These are phyloP conservation scores for Spongilla lacustris DNA, from an alignment of 37 sponge, comb jelly and placozoan genomes.

Conservation along the genomic window DNA sequence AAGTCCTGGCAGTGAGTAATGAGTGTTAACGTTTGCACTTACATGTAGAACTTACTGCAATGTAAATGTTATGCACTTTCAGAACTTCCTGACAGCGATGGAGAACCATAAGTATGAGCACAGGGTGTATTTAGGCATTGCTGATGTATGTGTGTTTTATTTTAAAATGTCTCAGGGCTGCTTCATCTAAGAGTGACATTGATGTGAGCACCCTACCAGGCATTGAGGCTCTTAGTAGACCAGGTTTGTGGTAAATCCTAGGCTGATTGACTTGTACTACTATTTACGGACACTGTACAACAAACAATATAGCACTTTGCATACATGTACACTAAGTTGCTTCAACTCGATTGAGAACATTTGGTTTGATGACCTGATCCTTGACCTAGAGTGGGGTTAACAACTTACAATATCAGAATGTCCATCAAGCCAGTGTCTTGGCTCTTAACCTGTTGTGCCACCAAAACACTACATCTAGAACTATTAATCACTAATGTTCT, in stretches of 20 bases:
- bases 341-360: too few relatives aligned
- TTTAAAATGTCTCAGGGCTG: conserved; percentile 9
- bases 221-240: conserved; percentile 39
- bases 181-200: conserved; percentile 33
- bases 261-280: background rate
- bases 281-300: background rate
- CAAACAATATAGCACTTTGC: too few relatives aligned
- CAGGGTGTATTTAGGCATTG: background rate
- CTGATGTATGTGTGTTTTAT: background rate
- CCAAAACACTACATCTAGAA: too few relatives aligned
- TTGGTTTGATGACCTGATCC: too few relatives aligned
- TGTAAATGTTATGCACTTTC: background rate
- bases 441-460: too few relatives aligned
- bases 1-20: conserved; percentile 62
- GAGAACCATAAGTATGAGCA: conserved; percentile 35
- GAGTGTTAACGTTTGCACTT: background rate
- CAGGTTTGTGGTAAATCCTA: conserved; percentile 40
- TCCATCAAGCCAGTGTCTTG: too few relatives aligned
- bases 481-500: too few relatives aligned
- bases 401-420: too few relatives aligned
- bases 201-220: conserved; percentile 64
- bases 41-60: background rate
- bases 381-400: too few relatives aligned
- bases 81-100: conserved; percentile 25
- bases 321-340: too few relatives aligned